Evolutionary conservation across 2,888 invertebrate genomes (phyloP), one percentile per base, ranked within the genome.

Genomic region (Cheilosia grossa): DNA sequence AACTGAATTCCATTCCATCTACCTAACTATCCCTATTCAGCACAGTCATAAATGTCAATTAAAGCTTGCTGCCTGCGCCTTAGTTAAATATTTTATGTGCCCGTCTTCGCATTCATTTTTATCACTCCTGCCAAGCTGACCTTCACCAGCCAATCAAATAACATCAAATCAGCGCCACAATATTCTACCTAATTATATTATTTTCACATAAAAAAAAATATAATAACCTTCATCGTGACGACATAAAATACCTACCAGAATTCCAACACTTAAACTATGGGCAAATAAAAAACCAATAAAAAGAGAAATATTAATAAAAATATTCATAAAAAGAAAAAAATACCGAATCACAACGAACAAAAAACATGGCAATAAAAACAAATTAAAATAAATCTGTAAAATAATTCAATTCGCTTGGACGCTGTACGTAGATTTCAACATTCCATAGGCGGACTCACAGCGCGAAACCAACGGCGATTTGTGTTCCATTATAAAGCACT

Each of bases 401-500:
- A 59, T 61, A 53, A 67, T 53, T 59, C 40, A 49, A 49, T 61
- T 51, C 40, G 17, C 42, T 67, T 33, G n/a, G 15, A 44, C 58
- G 27, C 21, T 74, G 21, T 47, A 49, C 58, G 53, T 73, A 49
- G 64, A 40, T 66, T 40, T 42, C 5, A 66, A 19, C 58, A 64
- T 64, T 58, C 64, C 58, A 59, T 33, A 24, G 42, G 21, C 30
- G 7, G 27, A 37, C 37, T 13, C 13, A 10, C 37, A 13, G 4
- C 9, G 30, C 15, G 30, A 21, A 21, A 44, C 44, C 54, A 15
- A n/a, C 9, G n/a, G 30, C 33, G 49, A 64, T 54, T 80, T 42
- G 37, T 40, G 53, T 58, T 70, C 64, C 40, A 72, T 72, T 61
- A 72, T 61, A 78, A 78, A 82, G 30, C 72, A 73, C 79, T 74